A percentile compares a stretch with the other conserved stretches of the same genome.
phyloP scores from a whole-genome alignment of 2,113 vertebrate species.

The Heteronetta atricapilla region DNA sequence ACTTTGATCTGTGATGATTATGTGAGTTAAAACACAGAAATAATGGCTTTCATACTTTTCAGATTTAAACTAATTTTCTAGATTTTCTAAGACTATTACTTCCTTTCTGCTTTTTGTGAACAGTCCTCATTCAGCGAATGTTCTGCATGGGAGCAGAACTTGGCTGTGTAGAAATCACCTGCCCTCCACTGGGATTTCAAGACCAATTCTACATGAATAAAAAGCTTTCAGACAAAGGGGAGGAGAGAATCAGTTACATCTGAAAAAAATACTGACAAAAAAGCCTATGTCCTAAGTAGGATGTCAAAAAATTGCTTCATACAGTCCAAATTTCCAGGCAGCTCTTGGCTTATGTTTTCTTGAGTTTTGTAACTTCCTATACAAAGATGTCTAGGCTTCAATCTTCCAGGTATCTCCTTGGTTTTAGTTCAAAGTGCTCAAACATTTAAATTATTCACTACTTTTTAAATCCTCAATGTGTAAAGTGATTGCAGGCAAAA shows the following conservation, averaged over 20 bases:
- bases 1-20: background rate
- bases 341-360: background rate
- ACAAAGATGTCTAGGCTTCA: background rate
- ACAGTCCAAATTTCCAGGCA: background rate
- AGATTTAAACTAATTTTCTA: background rate
- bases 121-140: background rate
- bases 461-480: background rate
- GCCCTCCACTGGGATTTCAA: background rate
- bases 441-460: background rate
- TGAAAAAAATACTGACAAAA: background rate
- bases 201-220: background rate
- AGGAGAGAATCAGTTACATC: background rate
- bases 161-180: slow-evolving; percentile 4
- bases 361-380: background rate
- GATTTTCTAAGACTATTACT: background rate
- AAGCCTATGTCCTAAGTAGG: background rate
- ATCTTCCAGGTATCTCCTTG: background rate
- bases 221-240: background rate
- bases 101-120: background rate
- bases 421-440: background rate
- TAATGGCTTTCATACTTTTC: background rate
- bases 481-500: background rate
- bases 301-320: background rate
- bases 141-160: background rate
- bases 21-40: background rate